Conservation (phyloP, 2,113 vertebrate genomes). For the Pseudopipra pipra region DNA sequence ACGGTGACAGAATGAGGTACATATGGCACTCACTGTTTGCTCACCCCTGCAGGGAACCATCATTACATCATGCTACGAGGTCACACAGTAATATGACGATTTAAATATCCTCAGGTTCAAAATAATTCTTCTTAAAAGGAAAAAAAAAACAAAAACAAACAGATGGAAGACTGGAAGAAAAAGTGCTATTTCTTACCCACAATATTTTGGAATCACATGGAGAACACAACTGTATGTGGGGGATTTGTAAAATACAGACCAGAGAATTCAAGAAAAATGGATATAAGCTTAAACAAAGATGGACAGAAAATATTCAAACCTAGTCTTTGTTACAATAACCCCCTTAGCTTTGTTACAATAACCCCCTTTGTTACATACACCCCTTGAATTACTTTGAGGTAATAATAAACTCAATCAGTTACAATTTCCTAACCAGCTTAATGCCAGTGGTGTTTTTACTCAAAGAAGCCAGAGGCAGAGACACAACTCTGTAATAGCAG, state of each 20-base stretch:
- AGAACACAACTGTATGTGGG: background rate
- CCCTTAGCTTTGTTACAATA: background rate
- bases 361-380: too few relatives aligned
- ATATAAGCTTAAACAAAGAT: background rate
- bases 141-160: background rate
- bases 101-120: background rate
- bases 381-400: background rate
- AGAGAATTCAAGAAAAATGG: background rate
- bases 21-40: background rate
- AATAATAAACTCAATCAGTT: background rate
- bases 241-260: background rate
- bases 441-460: background rate
- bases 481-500: background rate
- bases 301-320: background rate
- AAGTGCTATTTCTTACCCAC: background rate
- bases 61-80: background rate
- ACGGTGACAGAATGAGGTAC: background rate
- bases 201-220: background rate
- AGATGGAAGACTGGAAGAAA: background rate
- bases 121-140: background rate
- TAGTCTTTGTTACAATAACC: background rate
- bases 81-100: background rate
- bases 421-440: background rate
- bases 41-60: background rate
- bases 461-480: background rate